A percentile compares a stretch with the other conserved stretches of the same genome.
Conservation (phyloP, 35 echinoderm and acorn worm species). For the Ptychodera flava region DNA sequence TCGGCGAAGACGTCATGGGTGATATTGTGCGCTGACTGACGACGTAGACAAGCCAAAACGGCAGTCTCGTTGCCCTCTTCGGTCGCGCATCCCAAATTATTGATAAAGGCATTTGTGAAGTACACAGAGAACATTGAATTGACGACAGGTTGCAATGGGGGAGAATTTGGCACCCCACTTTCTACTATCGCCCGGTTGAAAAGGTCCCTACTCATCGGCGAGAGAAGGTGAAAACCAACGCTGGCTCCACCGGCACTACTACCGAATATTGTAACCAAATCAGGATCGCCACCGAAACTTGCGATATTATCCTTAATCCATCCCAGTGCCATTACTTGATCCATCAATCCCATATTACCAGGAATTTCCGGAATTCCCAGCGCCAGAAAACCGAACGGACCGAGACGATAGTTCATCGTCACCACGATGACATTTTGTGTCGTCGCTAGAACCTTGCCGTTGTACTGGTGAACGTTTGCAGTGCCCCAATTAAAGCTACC, state of each 20-base stretch:
- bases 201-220: constrained; percentile 35
- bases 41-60: neutral
- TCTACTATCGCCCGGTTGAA: constrained; percentile 51
- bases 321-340: constrained; percentile 60
- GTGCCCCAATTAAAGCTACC: constrained; percentile 59
- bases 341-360: constrained; percentile 80
- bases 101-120: neutral
- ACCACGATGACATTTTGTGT: constrained; percentile 78
- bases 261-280: constrained; percentile 52
- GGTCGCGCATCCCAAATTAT: neutral
- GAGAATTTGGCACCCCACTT: neutral
- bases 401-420: constrained; percentile 87
- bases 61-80: neutral
- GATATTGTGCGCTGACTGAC: neutral
- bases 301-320: constrained; percentile 68
- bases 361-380: constrained; percentile 62
- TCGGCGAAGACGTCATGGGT: neutral
- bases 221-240: constrained; percentile 40
- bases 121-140: neutral
- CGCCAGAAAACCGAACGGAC: constrained; percentile 63
- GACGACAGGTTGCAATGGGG: neutral
- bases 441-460: constrained; percentile 59
- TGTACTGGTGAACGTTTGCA: constrained; percentile 62
- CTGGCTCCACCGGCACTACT: constrained; percentile 74
- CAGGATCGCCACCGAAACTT: constrained; percentile 68